A percentile compares a stretch with the other conserved stretches of the same genome.
Conservation (phyloP, 1,140 invertebrate species). For the Platorchestia sp. region DNA sequence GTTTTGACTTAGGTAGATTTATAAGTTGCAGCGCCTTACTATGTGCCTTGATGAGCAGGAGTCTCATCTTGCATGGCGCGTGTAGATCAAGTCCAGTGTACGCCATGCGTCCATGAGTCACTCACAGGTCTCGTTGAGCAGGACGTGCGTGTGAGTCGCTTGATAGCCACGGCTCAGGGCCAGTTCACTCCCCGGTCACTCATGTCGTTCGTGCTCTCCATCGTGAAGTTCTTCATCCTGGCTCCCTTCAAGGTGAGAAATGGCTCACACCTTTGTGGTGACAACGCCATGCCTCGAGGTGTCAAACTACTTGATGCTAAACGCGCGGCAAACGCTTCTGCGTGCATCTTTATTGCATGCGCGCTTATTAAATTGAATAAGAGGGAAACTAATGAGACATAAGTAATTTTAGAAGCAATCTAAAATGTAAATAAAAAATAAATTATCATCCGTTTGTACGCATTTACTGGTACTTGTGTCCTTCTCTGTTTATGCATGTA, state of each 20-base stretch:
- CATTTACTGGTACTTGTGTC: not conserved
- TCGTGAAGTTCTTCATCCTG: constrained; percentile 39
- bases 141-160: constrained; percentile 16
- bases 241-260: constrained; percentile 42
- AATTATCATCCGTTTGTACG: not conserved
- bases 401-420: not conserved
- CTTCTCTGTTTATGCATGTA: not conserved
- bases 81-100: too few relatives aligned
- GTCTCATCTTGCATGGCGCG: too few relatives aligned
- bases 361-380: not conserved
- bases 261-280: not conserved
- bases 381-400: not conserved
- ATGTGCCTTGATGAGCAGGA: too few relatives aligned
- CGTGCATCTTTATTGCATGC: too few relatives aligned
- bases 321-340: too few relatives aligned
- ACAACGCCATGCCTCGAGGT: not conserved
- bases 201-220: constrained; percentile 38
- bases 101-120: too few relatives aligned
- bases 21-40: too few relatives aligned
- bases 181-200: constrained; percentile 14
- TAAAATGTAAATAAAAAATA: not conserved
- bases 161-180: not conserved
- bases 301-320: too few relatives aligned
- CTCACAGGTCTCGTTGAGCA: not conserved
- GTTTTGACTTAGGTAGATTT: too few relatives aligned